A percentile compares a stretch with the other conserved stretches of the same genome.
These are phyloP conservation scores for Panulirus ornatus DNA, from an alignment of 1,140 invertebrate genomes.

Conservation along the genomic window DNA sequence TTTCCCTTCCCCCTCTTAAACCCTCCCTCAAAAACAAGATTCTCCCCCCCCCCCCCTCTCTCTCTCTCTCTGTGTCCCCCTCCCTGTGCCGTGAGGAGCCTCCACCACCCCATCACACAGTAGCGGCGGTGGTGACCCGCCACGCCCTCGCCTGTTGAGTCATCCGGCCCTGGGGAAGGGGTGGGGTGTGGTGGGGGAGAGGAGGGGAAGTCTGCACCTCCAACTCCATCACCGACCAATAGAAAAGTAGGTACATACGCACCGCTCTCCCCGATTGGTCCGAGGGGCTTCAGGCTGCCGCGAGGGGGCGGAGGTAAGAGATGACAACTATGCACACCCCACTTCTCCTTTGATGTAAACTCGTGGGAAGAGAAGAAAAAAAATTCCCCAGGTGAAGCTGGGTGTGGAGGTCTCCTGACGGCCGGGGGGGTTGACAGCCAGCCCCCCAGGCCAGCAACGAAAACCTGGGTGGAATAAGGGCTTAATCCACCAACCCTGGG, in stretches of 20 bases:
- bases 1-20: neutral
- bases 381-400: neutral
- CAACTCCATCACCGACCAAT: neutral
- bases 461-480: too few relatives aligned
- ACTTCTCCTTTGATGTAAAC: neutral
- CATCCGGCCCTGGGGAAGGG: neutral
- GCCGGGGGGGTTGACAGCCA: too few relatives aligned
- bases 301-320: neutral
- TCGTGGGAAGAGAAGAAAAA: too few relatives aligned
- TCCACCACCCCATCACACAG: neutral
- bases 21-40: neutral
- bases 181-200: too few relatives aligned
- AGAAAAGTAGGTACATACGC: neutral
- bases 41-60: neutral
- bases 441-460: too few relatives aligned
- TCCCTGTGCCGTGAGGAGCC: neutral
- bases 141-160: slow-evolving; percentile 16
- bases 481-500: too few relatives aligned
- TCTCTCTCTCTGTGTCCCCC: neutral
- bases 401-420: neutral
- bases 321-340: neutral
- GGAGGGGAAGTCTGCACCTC: neutral
- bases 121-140: neutral
- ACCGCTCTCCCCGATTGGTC: neutral
- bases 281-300: neutral